Percentiles rank a stretch among this genome's conserved stretches.
phyloP scores from a whole-genome alignment of 2,888 invertebrate genomes.

The Drosophila formosana region DNA sequence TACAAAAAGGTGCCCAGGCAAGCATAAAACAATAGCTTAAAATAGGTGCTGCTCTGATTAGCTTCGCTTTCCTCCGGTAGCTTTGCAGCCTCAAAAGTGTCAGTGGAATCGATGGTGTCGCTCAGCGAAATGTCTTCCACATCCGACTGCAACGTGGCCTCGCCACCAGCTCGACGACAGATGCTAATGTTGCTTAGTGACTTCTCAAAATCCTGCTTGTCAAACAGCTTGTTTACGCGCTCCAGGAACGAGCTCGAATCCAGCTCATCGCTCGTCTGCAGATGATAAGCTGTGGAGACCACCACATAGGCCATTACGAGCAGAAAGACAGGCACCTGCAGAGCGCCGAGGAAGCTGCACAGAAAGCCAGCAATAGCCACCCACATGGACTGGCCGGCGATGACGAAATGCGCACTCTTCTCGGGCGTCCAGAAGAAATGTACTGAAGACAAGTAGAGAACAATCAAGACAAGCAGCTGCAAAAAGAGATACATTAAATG shows the following conservation, averaged over 20 bases:
- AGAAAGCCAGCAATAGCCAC: conserved; percentile 90
- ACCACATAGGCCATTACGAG: conserved; percentile 87
- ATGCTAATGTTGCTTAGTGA: conserved; percentile 83
- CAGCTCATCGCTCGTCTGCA: conserved; percentile 76
- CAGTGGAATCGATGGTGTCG: conserved; percentile 79
- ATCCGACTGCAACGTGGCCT: conserved; percentile 67
- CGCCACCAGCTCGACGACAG: conserved; percentile 71
- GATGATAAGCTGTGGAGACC: conserved; percentile 82
- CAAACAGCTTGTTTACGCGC: conserved; percentile 78
- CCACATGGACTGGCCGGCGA: conserved; percentile 91
- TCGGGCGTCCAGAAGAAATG: conserved; percentile 91
- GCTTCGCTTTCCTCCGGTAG: conserved; percentile 78
- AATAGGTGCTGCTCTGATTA: conserved; percentile 89
- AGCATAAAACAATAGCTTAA: conserved; percentile 92
- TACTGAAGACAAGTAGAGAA: conserved; percentile 90
- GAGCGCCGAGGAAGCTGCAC: conserved; percentile 90
- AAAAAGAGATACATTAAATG: background rate
- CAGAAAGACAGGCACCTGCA: conserved; percentile 91
- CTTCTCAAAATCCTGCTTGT: conserved; percentile 80
- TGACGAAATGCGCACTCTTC: conserved; percentile 88
- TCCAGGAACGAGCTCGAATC: conserved; percentile 73
- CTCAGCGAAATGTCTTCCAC: conserved; percentile 82
- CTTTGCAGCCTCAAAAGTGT: conserved; percentile 66
- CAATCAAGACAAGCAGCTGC: conserved; percentile 89
- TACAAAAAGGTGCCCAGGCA: conserved; percentile 94